Evolutionary conservation across 2,888 invertebrate genomes (phyloP), one percentile per base, ranked within the genome.

Genomic region (Andricus curvator): DNA sequence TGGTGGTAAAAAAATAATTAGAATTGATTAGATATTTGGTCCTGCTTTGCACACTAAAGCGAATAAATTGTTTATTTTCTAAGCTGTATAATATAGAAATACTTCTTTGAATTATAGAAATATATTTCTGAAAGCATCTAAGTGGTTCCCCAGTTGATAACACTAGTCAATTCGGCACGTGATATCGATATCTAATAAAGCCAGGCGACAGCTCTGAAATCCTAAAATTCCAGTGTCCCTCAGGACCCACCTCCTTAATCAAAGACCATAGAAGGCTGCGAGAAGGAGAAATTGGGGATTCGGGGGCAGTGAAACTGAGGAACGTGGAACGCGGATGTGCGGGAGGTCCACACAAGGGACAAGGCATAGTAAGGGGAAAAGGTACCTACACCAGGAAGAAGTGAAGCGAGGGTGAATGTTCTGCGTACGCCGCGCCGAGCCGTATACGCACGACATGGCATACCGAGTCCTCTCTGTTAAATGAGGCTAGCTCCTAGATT

Each of bases 401-500:
- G 56, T 81, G 82, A 77, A 83, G 76, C 51, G 60, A 62, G 77
- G 65, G 41, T 33, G 25, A 44, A 37, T 62, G 80, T 80, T 84
- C 87, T 87, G 77, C 78, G 83, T 86, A 88, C 84, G 4, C 44
- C 41, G 13, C 2, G 13, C 2, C 41, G 13, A 0, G 13, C 2
- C 44, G 44, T 44, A 44, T 44, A 89, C 88, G 86, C 86, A 86
- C 86, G 85, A 85, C 84, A 85, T 84, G 84, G 84, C 85, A 85
- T 82, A 85, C 82, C 84, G 81, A 84, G 84, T 85, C 86, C 86
- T 87, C 88, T 90, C 88, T 88, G 89, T 89, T 90, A 90, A 90
- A 90, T 89, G 90, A 89, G 89, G 89, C 88, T 88, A 89, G 88
- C 89, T 89, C 88, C 83, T 76, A 80, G 81, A 82, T 89, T 88